Percentiles rank a stretch among this genome's conserved stretches.
These are phyloP conservation scores for Bucco capensis DNA, from an alignment of 2,113 vertebrate genomes.

Conservation along the genomic window DNA sequence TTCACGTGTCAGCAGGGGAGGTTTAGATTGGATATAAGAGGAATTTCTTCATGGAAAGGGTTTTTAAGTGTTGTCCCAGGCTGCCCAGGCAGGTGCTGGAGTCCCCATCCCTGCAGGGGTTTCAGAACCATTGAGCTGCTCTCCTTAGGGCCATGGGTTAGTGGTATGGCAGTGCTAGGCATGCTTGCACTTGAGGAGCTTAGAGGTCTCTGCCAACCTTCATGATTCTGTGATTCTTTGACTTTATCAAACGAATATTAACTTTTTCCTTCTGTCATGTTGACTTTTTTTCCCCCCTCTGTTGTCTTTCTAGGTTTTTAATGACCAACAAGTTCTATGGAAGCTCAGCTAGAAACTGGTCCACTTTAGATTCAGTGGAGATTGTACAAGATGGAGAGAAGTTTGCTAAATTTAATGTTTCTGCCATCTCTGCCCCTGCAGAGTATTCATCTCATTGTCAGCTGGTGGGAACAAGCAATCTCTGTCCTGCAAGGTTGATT, in stretches of 20 bases:
- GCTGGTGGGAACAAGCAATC: constrained; percentile 74
- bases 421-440: constrained; percentile 73
- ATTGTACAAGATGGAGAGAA: constrained; percentile 65
- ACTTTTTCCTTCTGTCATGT: background rate
- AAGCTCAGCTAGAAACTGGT: constrained; percentile 72
- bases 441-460: constrained; percentile 83
- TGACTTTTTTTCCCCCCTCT: background rate
- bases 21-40: no score
- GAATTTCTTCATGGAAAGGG: no score
- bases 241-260: background rate
- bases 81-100: no score
- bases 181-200: no score
- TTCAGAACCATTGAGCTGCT: no score
- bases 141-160: no score
- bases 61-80: no score
- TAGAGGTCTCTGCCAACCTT: background rate
- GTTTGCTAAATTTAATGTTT: constrained; percentile 67
- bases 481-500: constrained; percentile 65
- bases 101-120: no score
- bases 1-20: no score
- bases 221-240: background rate
- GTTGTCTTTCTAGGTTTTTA: constrained; percentile 71
- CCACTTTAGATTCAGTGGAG: constrained; percentile 70
- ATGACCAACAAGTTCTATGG: constrained; percentile 70
- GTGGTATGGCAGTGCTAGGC: no score